Percentiles rank a stretch among this genome's conserved stretches.
These are phyloP conservation scores for Ophiodon elongatus DNA, from an alignment of 2,113 vertebrate genomes.

Conservation along the genomic window DNA sequence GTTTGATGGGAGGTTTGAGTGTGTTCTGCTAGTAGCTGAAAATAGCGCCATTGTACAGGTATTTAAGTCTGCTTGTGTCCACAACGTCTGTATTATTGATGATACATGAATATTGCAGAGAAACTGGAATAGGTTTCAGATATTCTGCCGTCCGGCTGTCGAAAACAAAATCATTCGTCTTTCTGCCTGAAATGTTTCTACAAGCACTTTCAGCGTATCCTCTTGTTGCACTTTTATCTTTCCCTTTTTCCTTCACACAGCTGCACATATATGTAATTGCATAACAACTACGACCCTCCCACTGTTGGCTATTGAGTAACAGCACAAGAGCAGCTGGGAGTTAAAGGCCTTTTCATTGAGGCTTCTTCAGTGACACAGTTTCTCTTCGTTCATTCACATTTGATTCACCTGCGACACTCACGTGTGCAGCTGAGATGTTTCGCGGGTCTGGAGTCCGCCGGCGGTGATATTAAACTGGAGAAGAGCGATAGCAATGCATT, in stretches of 20 bases:
- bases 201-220: neutral
- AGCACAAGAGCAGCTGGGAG: neutral
- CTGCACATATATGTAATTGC: neutral
- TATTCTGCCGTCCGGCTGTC: neutral
- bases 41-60: neutral
- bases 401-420: slow-evolving; percentile 4
- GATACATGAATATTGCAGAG: slow-evolving; percentile 31
- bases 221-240: neutral
- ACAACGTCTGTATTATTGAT: slow-evolving; percentile 27
- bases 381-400: neutral
- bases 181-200: neutral
- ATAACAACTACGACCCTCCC: neutral
- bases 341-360: neutral
- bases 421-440: neutral
- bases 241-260: neutral
- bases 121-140: neutral
- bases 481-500: neutral
- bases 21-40: neutral
- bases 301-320: neutral
- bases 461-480: neutral
- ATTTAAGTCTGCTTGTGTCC: neutral
- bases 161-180: neutral
- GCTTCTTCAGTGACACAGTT: neutral
- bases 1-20: neutral
- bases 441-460: neutral